Conservation (phyloP, 1,140 invertebrate genomes). For the Drosophila kikkawai region DNA sequence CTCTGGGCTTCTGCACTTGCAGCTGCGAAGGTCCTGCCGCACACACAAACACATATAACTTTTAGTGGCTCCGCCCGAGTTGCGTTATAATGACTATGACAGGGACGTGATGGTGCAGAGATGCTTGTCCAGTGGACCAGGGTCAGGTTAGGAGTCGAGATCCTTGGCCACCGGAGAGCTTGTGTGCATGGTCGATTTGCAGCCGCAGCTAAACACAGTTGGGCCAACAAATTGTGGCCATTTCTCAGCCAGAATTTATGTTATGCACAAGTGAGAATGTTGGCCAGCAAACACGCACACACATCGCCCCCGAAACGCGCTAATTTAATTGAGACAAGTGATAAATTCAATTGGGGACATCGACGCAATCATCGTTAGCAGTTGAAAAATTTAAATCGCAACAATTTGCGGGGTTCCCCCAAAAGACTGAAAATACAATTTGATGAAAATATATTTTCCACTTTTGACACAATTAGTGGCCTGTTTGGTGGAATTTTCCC, state of each 20-base stretch:
- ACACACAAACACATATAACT: constrained; percentile 45
- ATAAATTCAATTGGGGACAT: constrained; percentile 47
- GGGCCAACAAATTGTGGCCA: constrained; percentile 36
- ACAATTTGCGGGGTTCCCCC: constrained; percentile 22
- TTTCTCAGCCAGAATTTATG: constrained; percentile 33
- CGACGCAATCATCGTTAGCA: constrained; percentile 24
- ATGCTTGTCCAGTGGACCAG: constrained; percentile 24
- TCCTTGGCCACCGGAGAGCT: constrained; percentile 2
- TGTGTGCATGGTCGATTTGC: constrained; percentile 18
- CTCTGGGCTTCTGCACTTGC: constrained; percentile 1
- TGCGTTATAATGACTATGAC: constrained; percentile 66
- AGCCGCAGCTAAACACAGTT: constrained; percentile 5
- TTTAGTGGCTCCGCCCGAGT: constrained; percentile 52
- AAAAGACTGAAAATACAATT: constrained; percentile 23
- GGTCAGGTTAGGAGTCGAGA: neutral
- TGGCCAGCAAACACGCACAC: constrained; percentile 20
- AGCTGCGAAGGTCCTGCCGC: constrained; percentile 38
- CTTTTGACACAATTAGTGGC: constrained; percentile 41
- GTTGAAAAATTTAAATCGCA: constrained; percentile 25
- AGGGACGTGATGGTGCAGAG: constrained; percentile 56
- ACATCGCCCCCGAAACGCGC: constrained; percentile 2
- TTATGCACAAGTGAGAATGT: constrained; percentile 32
- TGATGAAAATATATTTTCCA: constrained; percentile 31
- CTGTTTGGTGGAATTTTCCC: constrained; percentile 15
- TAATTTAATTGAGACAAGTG: constrained; percentile 48